Percentiles rank a stretch among this genome's conserved stretches.
Conservation (phyloP, 2,113 vertebrate genomes). For the Herpailurus yagouaroundi region DNA sequence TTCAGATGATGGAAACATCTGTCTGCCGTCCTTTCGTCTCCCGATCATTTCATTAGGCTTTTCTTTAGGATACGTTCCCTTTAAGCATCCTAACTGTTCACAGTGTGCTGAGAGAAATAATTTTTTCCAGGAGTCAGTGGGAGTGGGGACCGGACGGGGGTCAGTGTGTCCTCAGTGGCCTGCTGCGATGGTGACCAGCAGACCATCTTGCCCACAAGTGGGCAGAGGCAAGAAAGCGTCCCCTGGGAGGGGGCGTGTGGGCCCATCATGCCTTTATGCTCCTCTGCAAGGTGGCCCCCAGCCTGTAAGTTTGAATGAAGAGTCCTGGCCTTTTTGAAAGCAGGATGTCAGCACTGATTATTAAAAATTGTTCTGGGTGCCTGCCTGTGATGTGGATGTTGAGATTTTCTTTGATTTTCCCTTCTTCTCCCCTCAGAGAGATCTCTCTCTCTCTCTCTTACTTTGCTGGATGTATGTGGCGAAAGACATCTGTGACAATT, state of each 20-base stretch:
- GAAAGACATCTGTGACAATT: not conserved
- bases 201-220: not conserved
- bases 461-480: not conserved
- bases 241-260: not conserved
- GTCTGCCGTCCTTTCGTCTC: not conserved
- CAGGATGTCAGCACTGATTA: not conserved
- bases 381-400: not conserved
- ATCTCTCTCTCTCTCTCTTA: not conserved
- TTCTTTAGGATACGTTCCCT: not conserved
- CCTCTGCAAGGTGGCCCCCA: not conserved
- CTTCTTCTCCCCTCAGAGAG: not conserved
- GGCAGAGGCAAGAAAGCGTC: not conserved
- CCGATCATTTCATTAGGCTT: not conserved
- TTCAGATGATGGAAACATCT: not conserved
- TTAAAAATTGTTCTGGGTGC: not conserved
- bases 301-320: not conserved
- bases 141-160: fast-evolving
- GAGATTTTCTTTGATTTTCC: not conserved
- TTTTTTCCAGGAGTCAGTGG: not conserved
- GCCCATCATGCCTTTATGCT: no score
- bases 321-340: not conserved
- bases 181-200: not conserved
- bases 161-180: not conserved
- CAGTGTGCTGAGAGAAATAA: not conserved
- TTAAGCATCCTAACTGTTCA: not conserved